These are phyloP conservation scores for Coregonus sp. DNA, from an alignment of 2,797 vertebrate species.

Conservation along the genomic window DNA sequence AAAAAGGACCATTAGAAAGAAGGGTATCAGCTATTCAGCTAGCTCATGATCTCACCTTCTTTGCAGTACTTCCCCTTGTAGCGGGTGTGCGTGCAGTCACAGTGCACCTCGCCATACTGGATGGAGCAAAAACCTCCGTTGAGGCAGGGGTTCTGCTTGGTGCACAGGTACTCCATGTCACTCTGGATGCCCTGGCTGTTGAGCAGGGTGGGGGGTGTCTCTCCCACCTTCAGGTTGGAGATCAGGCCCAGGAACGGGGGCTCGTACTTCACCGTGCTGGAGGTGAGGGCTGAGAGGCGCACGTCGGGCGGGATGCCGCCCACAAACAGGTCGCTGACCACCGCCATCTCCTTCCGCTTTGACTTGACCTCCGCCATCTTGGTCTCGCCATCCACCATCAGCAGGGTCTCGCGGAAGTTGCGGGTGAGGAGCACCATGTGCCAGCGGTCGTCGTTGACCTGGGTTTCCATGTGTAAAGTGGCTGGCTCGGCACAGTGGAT, in stretches of 20 bases:
- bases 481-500: conserved; percentile 93
- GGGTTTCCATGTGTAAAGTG: conserved; percentile 80
- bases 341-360: conserved; percentile 90
- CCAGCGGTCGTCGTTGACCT: conserved; percentile 89
- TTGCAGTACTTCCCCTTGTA: conserved; percentile 91
- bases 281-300: conserved; percentile 89
- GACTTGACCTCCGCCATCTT: conserved; percentile 87
- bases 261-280: conserved; percentile 93
- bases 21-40: background rate
- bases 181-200: conserved; percentile 90
- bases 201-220: conserved; percentile 83
- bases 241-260: conserved; percentile 88
- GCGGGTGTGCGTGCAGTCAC: conserved; percentile 88
- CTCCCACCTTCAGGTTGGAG: conserved; percentile 90
- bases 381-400: conserved; percentile 88
- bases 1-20: background rate
- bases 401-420: conserved; percentile 85
- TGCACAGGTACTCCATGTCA: conserved; percentile 82
- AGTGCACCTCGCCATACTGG: conserved; percentile 85
- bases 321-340: conserved; percentile 92
- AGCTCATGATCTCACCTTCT: conserved; percentile 81
- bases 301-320: conserved; percentile 92
- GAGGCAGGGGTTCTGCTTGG: conserved; percentile 89
- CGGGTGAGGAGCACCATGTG: conserved; percentile 91
- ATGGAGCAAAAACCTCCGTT: conserved; percentile 85